phyloP scores from a whole-genome alignment of 2,113 vertebrate species.

The Dromaius novaehollandiae region DNA sequence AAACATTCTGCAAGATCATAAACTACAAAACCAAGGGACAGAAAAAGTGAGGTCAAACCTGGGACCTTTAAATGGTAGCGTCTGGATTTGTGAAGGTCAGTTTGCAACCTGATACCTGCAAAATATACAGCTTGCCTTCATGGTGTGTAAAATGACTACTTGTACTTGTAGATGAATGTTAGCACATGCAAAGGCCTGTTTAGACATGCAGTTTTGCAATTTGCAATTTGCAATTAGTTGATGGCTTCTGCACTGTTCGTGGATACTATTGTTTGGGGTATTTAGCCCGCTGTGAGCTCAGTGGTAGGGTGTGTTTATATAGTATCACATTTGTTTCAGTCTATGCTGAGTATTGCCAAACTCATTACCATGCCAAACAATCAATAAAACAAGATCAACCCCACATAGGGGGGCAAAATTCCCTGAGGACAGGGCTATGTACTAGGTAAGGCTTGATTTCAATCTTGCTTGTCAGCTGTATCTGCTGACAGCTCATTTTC shows the following conservation, averaged over 20 bases:
- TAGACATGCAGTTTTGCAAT: neutral
- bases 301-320: neutral
- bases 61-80: neutral
- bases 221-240: neutral
- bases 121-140: neutral
- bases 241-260: neutral
- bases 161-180: neutral
- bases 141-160: neutral
- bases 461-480: conserved; percentile 40
- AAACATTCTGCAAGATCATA: neutral
- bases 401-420: neutral
- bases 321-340: neutral
- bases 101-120: neutral
- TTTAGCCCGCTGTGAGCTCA: neutral
- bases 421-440: conserved; percentile 6
- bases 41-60: neutral
- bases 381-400: neutral
- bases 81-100: neutral
- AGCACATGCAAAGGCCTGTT: neutral
- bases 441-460: conserved; percentile 1
- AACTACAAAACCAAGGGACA: neutral
- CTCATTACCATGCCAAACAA: too few species aligned
- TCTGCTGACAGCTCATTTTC: conserved; percentile 54
- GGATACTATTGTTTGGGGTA: neutral
- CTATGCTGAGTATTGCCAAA: neutral